Evolutionary conservation across 1,140 invertebrate genomes (phyloP), one percentile per base, ranked within the genome.

Genomic region (Prorops nasuta): DNA sequence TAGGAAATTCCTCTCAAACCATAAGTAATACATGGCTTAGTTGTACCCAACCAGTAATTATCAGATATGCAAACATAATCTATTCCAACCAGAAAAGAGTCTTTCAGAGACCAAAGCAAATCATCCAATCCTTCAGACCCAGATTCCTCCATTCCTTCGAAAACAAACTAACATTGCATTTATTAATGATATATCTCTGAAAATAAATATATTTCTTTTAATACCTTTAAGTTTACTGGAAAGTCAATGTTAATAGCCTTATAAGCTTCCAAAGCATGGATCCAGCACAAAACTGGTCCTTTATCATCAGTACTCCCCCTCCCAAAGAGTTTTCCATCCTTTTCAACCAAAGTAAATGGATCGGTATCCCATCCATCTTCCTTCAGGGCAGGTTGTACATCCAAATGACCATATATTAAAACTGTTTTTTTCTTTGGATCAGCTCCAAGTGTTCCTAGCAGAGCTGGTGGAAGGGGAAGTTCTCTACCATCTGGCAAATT

Each of bases 61-160:
- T 99, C 97, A 34, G 95, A 98, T 65, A 99, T 98, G 71, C 95
- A 98, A 21, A 98, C 92, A 79, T 86, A 98, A 72, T 98, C 96
- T 1, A 96, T 86, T 69, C 85, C 82, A 45, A 85, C 80, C 12
- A 98, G 81, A 71, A 97, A 98, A 14, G 74, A 78, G 46, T 87
- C 81, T 72, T 94, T 94, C 53, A 82, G 79, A 3, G 84, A 69
- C 53, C 84, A 77, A 1, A 99, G 77, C 12, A 98, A 73, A 2
- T 93, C 89, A 72, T 98, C 94, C 9, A 99, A 78, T 20, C 96
- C 96, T 75, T 94, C 91, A 51, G 94, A 98, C 6, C 96, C 96
- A 64, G 86, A 90, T 76, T 99, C 97, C 79, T 99, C 97, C 96
- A 99, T 99, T 36, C 92, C 95, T 83, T 99, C 96, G 70, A 98